Percentiles rank a stretch among this genome's conserved stretches.
These are phyloP conservation scores for Halisarca cf. caerulea DNA, from an alignment of 37 sponge, comb jelly and placozoan genomes.

Conservation along the genomic window DNA sequence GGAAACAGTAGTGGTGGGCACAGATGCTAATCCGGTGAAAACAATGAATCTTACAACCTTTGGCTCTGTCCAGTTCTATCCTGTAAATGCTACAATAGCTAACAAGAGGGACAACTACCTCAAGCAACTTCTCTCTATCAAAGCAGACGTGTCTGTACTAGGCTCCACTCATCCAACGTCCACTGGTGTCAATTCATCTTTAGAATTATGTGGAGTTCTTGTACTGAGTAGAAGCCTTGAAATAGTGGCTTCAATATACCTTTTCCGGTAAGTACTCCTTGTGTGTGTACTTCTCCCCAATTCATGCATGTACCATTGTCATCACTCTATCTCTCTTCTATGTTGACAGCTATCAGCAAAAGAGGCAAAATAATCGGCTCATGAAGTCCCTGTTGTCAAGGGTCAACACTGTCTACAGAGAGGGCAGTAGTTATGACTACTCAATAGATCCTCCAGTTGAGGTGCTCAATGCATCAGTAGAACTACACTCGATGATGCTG, in stretches of 20 bases:
- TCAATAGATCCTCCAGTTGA: background rate
- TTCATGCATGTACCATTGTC: too few relatives aligned
- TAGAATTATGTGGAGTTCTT: background rate
- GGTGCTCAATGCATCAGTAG: background rate
- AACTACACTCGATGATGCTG: background rate
- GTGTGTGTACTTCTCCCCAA: too few relatives aligned
- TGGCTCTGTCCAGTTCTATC: background rate
- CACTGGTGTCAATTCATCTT: background rate
- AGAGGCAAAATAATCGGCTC: background rate
- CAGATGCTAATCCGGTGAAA: background rate
- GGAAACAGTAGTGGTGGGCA: background rate
- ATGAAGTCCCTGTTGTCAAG: background rate
- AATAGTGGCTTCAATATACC: slow-evolving; percentile 5
- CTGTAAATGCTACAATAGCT: too few relatives aligned
- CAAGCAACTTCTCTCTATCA: background rate
- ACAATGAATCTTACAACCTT: background rate
- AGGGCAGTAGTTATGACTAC: background rate
- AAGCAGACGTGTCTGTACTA: background rate
- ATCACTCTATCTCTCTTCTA: too few relatives aligned
- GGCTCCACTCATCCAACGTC: background rate
- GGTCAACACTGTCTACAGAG: background rate
- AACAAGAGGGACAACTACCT: background rate
- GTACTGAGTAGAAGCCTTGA: background rate
- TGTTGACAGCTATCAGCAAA: too few relatives aligned
- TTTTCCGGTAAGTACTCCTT: background rate